Evolutionary conservation across 2,888 invertebrate genomes (phyloP).

Genomic region (Cryptops parisi): DNA sequence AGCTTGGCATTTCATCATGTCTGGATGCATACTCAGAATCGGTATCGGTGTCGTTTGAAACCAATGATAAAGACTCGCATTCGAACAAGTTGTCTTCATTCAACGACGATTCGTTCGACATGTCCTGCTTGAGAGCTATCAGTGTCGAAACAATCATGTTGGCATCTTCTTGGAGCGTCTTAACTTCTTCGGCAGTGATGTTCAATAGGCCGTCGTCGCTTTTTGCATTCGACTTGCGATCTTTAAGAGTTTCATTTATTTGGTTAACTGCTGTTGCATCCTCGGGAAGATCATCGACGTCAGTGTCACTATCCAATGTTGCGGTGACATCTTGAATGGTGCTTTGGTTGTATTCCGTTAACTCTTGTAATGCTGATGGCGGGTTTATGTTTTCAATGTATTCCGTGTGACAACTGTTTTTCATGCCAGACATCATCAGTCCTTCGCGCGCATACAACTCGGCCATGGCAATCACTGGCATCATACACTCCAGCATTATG

Average conservation of each 20-base stretch:
- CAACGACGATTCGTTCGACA: slow-evolving; percentile 21
- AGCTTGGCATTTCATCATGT: slow-evolving; percentile 19
- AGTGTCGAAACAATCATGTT: slow-evolving; percentile 42
- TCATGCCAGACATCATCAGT: slow-evolving; percentile 32
- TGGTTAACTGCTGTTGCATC: slow-evolving; percentile 37
- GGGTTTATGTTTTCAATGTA: slow-evolving; percentile 52
- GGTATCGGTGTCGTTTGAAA: slow-evolving; percentile 52
- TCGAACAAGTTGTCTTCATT: slow-evolving; percentile 39
- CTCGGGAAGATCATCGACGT: slow-evolving; percentile 25
- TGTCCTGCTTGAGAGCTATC: slow-evolving; percentile 33
- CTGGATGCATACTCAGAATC: slow-evolving; percentile 32
- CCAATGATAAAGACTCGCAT: slow-evolving; percentile 49
- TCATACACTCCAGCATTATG: slow-evolving; percentile 39
- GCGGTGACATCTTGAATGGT: slow-evolving; percentile 39
- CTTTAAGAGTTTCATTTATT: slow-evolving; percentile 58
- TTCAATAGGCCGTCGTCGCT: slow-evolving; percentile 16
- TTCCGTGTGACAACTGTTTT: slow-evolving; percentile 32
- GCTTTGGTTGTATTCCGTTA: slow-evolving; percentile 43
- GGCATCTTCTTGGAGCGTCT: slow-evolving; percentile 41
- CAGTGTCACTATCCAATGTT: slow-evolving; percentile 39
- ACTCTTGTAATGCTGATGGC: slow-evolving; percentile 54
- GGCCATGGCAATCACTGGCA: slow-evolving; percentile 24
- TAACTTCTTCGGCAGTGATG: slow-evolving; percentile 32
- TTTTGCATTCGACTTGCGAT: neutral
- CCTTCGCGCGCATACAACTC: slow-evolving; percentile 27